These are phyloP conservation scores for Pangasius djambal DNA, from an alignment of 2,797 vertebrate species.

Conservation along the genomic window DNA sequence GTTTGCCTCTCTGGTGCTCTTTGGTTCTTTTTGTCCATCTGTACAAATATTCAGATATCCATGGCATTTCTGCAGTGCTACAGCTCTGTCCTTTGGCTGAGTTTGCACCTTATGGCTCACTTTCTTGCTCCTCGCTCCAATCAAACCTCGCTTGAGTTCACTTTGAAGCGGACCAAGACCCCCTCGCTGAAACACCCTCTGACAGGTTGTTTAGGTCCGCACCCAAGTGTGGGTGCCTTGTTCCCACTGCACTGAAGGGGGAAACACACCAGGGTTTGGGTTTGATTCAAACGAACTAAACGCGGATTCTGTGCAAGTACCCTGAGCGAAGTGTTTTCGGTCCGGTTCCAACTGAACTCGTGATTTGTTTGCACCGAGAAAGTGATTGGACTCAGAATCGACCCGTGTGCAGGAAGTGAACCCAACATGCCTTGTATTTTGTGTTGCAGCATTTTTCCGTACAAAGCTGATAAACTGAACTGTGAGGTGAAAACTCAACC, in stretches of 20 bases:
- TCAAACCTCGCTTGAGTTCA: not conserved
- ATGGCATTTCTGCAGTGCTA: not conserved
- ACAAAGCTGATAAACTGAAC: not conserved
- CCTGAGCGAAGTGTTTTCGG: not conserved
- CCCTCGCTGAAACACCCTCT: not conserved
- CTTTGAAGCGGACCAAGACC: not conserved
- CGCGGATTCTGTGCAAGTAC: not conserved
- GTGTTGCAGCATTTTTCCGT: not conserved
- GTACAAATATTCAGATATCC: not conserved
- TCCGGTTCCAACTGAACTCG: not conserved
- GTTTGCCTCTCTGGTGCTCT: not conserved
- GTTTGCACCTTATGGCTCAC: not conserved
- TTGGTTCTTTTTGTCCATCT: not conserved
- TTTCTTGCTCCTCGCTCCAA: not conserved
- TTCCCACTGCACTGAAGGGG: not conserved
- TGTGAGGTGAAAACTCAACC: not conserved
- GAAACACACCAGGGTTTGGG: not conserved
- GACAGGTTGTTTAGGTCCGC: not conserved
- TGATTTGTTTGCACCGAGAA: not conserved
- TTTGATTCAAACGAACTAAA: not conserved
- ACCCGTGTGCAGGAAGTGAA: not conserved
- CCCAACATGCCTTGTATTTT: not conserved
- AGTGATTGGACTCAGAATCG: not conserved
- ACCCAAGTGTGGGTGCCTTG: not conserved
- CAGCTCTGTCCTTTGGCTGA: not conserved